These are phyloP conservation scores for Chrysotoxum bicinctum DNA, from an alignment of 2,888 invertebrate genomes.

Conservation along the genomic window DNA sequence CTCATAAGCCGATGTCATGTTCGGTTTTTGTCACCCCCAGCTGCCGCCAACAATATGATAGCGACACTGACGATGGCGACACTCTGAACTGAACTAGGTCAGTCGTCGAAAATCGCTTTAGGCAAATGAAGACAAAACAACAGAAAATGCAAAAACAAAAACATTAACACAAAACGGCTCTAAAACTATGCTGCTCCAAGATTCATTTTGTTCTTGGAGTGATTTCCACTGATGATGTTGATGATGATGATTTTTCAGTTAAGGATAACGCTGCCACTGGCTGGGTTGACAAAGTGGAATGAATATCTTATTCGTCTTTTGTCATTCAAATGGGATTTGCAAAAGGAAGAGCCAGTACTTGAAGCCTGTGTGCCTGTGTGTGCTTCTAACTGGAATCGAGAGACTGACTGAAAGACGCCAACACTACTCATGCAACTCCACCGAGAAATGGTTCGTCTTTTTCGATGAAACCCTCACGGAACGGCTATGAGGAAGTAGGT, in stretches of 20 bases:
- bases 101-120: slow-evolving; percentile 62
- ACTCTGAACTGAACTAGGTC: slow-evolving; percentile 58
- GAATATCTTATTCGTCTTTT: slow-evolving; percentile 59
- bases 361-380: background rate
- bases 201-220: slow-evolving; percentile 20
- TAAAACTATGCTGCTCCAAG: slow-evolving; percentile 15
- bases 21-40: slow-evolving; percentile 38
- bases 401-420: slow-evolving; percentile 19
- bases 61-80: background rate
- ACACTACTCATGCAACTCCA: slow-evolving; percentile 17
- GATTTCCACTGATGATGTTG: slow-evolving; percentile 35
- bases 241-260: slow-evolving; percentile 36
- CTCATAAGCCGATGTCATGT: slow-evolving; percentile 68
- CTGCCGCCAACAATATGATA: background rate
- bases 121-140: slow-evolving; percentile 22
- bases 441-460: slow-evolving; percentile 17
- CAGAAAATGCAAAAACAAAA: background rate
- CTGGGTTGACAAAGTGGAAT: slow-evolving; percentile 37
- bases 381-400: slow-evolving; percentile 27
- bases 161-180: slow-evolving; percentile 15
- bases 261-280: slow-evolving; percentile 35
- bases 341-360: slow-evolving; percentile 4
- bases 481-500: slow-evolving; percentile 35
- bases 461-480: background rate
- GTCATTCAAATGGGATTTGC: slow-evolving; percentile 63